Conservation (phyloP, 2,888 invertebrate genomes). For the Ptilodon capucinus region DNA sequence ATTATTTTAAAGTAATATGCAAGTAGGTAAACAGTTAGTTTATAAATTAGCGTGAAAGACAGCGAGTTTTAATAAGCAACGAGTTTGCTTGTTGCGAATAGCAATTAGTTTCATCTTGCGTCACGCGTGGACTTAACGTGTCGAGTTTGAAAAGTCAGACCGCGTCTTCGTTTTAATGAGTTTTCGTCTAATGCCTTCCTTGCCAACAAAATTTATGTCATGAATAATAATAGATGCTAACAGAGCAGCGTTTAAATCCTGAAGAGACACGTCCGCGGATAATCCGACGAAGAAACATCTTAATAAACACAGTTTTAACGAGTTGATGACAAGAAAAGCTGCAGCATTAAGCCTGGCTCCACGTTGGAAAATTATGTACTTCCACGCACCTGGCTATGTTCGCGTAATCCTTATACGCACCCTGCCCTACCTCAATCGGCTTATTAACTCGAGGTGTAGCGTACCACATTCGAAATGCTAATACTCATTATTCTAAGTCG, state of each 20-base stretch:
- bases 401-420: slow-evolving; percentile 19
- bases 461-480: neutral
- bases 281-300: slow-evolving; percentile 68
- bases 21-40: slow-evolving; percentile 44
- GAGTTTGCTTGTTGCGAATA: slow-evolving; percentile 67
- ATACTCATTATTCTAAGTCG: neutral
- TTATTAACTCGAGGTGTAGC: slow-evolving; percentile 13
- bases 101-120: slow-evolving; percentile 68
- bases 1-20: slow-evolving; percentile 32
- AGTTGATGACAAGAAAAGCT: slow-evolving; percentile 57
- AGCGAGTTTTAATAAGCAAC: slow-evolving; percentile 72
- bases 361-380: neutral
- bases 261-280: slow-evolving; percentile 68
- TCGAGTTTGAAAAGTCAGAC: slow-evolving; percentile 80
- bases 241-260: slow-evolving; percentile 74
- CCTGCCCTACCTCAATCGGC: slow-evolving; percentile 9
- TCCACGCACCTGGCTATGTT: slow-evolving; percentile 13
- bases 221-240: slow-evolving; percentile 78
- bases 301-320: slow-evolving; percentile 68
- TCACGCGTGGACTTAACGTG: slow-evolving; percentile 81
- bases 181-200: slow-evolving; percentile 79
- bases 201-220: slow-evolving; percentile 78
- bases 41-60: slow-evolving; percentile 69
- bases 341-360: slow-evolving; percentile 5
- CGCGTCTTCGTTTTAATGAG: slow-evolving; percentile 81